Evolutionary conservation across 1,140 invertebrate species (phyloP).

Genomic region (Ceratosolen fusciceps): DNA sequence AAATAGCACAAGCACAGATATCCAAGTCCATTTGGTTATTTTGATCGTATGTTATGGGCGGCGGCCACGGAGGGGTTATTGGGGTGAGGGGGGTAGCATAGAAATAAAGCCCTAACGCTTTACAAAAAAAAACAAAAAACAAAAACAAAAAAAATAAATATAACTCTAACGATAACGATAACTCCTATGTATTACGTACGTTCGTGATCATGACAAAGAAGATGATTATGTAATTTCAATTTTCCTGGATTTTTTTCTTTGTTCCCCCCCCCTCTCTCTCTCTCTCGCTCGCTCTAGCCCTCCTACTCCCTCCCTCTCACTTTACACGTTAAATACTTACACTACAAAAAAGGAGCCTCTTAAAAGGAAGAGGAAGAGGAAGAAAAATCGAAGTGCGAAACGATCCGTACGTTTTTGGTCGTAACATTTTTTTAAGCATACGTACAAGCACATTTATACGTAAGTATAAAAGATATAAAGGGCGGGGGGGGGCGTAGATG

Average conservation of each 20-base stretch:
- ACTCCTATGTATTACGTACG: conserved; percentile 10
- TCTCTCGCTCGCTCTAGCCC: too few species aligned
- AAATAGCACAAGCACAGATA: too few species aligned
- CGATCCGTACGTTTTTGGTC: conserved; percentile 18
- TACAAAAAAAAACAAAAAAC: conserved; percentile 11
- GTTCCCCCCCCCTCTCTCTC: neutral
- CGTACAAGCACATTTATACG: conserved; percentile 32
- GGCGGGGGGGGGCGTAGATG: neutral
- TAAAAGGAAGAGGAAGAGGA: neutral
- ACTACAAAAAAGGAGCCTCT: neutral
- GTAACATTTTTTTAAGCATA: conserved; percentile 36
- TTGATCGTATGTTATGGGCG: too few species aligned
- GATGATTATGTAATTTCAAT: conserved; percentile 4
- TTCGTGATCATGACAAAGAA: neutral
- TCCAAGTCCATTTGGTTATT: neutral
- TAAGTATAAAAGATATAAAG: conserved; percentile 16
- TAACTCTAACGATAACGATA: neutral
- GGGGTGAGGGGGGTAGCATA: neutral
- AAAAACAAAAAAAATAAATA: too few species aligned
- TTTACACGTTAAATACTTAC: neutral
- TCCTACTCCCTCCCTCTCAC: too few species aligned
- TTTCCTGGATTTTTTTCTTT: conserved; percentile 17
- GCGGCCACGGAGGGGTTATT: too few species aligned
- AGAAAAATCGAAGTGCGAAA: conserved; percentile 26
- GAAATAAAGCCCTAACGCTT: neutral